Conservation (phyloP, 1,140 invertebrate genomes). For the Dendroctonus ponderosae region DNA sequence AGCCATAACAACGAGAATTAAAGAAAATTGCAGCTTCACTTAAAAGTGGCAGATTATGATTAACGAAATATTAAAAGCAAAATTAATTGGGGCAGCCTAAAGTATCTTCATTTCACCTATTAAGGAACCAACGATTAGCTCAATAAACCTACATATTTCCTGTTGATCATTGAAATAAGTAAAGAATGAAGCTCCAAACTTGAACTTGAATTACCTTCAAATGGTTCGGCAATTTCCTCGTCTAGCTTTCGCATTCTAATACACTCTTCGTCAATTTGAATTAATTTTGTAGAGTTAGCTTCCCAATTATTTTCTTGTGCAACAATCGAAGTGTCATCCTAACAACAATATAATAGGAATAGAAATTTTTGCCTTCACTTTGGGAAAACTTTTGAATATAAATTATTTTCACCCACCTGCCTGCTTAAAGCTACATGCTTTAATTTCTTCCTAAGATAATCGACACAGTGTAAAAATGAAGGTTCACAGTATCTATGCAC, state of each 20-base stretch:
- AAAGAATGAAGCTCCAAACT: neutral
- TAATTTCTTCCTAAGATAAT: constrained; percentile 55
- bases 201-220: constrained; percentile 51
- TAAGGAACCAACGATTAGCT: no score
- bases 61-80: no score
- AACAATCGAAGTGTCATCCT: constrained; percentile 54
- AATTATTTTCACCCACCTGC: constrained; percentile 20
- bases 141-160: no score
- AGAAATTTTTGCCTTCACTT: neutral
- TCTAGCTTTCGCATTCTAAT: constrained; percentile 50
- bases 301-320: constrained; percentile 54
- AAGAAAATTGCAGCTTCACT: no score
- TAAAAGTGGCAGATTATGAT: no score
- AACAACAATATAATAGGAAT: neutral
- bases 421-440: constrained; percentile 49
- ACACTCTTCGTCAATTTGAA: constrained; percentile 54
- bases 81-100: no score
- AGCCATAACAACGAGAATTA: no score
- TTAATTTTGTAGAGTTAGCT: constrained; percentile 44
- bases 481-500: constrained; percentile 57
- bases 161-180: no score
- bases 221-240: constrained; percentile 53
- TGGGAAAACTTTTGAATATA: neutral
- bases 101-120: no score
- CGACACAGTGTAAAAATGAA: constrained; percentile 57